These are phyloP conservation scores for Isaurus tuberculatus DNA, from an alignment of 92 coral and sea anemone species.

Conservation along the genomic window DNA sequence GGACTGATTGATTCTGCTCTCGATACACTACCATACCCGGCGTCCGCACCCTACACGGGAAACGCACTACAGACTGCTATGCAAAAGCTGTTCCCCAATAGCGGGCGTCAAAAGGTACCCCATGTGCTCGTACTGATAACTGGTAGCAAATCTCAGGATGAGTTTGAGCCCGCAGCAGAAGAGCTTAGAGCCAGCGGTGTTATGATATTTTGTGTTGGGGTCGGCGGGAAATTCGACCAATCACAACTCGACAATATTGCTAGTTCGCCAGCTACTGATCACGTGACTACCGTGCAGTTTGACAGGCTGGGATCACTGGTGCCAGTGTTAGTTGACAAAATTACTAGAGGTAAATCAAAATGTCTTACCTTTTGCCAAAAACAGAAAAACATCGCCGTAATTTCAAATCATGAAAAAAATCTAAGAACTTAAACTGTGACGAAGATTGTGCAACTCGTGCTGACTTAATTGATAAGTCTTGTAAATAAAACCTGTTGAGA, in stretches of 20 bases:
- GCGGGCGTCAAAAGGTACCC: constrained; percentile 67
- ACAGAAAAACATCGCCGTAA: background rate
- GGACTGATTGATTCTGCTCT: constrained; percentile 60
- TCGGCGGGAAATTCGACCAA: constrained; percentile 74
- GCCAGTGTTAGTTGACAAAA: constrained; percentile 49
- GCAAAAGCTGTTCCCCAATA: constrained; percentile 74
- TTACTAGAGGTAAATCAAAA: constrained; percentile 53
- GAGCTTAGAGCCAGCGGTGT: constrained; percentile 85
- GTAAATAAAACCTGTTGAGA: background rate
- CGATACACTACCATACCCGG: constrained; percentile 79
- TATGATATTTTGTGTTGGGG: constrained; percentile 80
- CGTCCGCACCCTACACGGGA: constrained; percentile 74
- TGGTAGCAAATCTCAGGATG: constrained; percentile 84
- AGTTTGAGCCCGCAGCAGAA: constrained; percentile 75
- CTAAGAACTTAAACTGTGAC: background rate
- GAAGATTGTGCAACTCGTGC: too few species aligned
- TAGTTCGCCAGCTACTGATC: constrained; percentile 69
- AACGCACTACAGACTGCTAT: constrained; percentile 72
- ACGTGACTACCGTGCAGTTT: constrained; percentile 74
- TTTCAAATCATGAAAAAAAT: too few species aligned
- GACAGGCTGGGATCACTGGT: constrained; percentile 55
- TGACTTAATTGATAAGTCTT: too few species aligned
- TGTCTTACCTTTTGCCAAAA: background rate
- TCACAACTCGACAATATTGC: constrained; percentile 79
- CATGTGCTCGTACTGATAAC: constrained; percentile 72